A percentile compares a stretch with the other conserved stretches of the same genome.
Evolutionary conservation across 1,140 invertebrate genomes (phyloP).

Genomic region (Dendroctonus valens): DNA sequence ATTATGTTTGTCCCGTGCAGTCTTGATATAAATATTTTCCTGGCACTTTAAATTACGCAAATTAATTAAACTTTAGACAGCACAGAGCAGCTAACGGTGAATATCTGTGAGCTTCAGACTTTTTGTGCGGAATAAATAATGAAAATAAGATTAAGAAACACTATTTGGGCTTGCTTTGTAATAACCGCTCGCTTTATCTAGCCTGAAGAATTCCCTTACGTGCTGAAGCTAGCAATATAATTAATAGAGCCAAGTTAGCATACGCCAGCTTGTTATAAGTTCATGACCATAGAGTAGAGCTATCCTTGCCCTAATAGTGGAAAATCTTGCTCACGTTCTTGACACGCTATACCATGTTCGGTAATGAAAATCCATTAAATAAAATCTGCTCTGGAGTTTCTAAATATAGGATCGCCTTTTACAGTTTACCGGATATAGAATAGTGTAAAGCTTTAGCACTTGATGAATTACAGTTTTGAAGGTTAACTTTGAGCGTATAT

Average conservation of each 20-base stretch:
- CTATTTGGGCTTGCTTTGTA: background rate
- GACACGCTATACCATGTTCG: slow-evolving; percentile 13
- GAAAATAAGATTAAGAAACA: slow-evolving; percentile 5
- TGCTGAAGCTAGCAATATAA: slow-evolving; percentile 13
- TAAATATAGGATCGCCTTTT: slow-evolving; percentile 15
- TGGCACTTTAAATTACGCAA: slow-evolving; percentile 3
- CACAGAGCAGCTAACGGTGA: background rate
- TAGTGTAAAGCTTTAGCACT: background rate
- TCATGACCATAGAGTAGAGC: slow-evolving; percentile 7
- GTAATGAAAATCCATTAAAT: slow-evolving; percentile 18
- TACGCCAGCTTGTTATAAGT: slow-evolving; percentile 11
- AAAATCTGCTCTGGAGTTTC: slow-evolving; percentile 4
- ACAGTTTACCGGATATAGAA: background rate
- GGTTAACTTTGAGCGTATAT: background rate
- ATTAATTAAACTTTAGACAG: slow-evolving; percentile 5
- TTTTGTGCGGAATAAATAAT: background rate
- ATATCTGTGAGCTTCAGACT: background rate
- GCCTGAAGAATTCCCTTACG: slow-evolving; percentile 16
- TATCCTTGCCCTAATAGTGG: slow-evolving; percentile 17
- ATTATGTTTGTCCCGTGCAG: background rate
- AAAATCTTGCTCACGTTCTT: slow-evolving; percentile 13
- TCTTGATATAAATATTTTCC: slow-evolving; percentile 5
- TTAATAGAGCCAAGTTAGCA: slow-evolving; percentile 10
- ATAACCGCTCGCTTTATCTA: slow-evolving; percentile 1
- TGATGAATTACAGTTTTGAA: slow-evolving; percentile 3